phyloP scores from a whole-genome alignment of 2,888 invertebrate genomes.

The Nymphalis urticae region DNA sequence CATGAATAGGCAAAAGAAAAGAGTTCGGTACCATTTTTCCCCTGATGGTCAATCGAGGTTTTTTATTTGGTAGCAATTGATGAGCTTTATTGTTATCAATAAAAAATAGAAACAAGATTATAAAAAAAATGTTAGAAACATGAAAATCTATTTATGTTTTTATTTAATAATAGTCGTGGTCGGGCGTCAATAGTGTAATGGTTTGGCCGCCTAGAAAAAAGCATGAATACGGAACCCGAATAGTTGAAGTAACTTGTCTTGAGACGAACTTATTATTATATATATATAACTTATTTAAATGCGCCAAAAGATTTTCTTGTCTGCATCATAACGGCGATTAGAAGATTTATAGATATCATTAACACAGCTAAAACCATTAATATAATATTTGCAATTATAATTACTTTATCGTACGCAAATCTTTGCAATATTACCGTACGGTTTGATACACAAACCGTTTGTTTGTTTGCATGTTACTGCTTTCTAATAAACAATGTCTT shows the following conservation, averaged over 20 bases:
- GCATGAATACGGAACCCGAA: neutral
- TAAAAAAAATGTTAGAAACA: too few relatives aligned
- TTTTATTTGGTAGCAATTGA: too few relatives aligned
- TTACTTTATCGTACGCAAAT: constrained; percentile 15
- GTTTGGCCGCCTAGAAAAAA: too few relatives aligned
- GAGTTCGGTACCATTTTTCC: too few relatives aligned
- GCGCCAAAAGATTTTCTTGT: neutral
- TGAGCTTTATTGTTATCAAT: too few relatives aligned
- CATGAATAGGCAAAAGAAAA: too few relatives aligned
- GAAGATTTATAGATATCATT: neutral
- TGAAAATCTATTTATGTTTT: too few relatives aligned
- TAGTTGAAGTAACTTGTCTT: too few relatives aligned
- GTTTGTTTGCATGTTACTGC: neutral
- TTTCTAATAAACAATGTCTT: neutral
- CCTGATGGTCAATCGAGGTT: too few relatives aligned
- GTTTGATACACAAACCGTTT: too few relatives aligned
- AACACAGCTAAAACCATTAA: constrained; percentile 7
- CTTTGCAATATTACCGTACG: neutral
- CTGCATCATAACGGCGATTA: neutral
- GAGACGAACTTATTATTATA: neutral
- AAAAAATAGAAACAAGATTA: too few relatives aligned
- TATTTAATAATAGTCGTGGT: neutral
- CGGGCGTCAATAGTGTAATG: neutral
- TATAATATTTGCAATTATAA: constrained; percentile 9
- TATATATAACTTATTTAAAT: too few relatives aligned